phyloP scores from a whole-genome alignment of 2,113 vertebrate genomes.

The Podilymbus podiceps region DNA sequence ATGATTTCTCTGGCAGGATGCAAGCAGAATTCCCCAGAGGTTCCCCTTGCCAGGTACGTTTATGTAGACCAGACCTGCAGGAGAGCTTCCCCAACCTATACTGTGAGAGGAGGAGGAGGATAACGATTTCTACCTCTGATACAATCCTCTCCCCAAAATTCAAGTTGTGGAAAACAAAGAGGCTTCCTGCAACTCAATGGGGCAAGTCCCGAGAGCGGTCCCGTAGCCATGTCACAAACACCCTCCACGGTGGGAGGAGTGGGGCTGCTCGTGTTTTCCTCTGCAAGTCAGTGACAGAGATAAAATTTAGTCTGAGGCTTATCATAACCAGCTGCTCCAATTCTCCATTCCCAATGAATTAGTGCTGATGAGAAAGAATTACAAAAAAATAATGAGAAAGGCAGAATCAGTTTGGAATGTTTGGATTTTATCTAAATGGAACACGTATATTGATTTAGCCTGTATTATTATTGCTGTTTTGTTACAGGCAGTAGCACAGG shows the following conservation, averaged over 20 bases:
- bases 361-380: neutral
- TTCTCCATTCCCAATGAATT: neutral
- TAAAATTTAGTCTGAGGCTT: neutral
- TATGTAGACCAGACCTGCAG: neutral
- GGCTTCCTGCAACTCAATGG: neutral
- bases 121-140: neutral
- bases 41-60: neutral
- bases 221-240: fast-evolving
- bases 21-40: neutral
- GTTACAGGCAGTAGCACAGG: conserved; percentile 1
- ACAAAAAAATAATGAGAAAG: neutral
- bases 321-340: neutral
- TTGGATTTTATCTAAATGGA: neutral
- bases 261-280: neutral
- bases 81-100: neutral
- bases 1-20: neutral
- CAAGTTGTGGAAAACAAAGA: neutral
- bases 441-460: neutral
- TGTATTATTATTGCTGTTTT: neutral
- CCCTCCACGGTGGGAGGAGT: neutral
- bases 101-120: neutral
- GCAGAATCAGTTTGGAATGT: neutral
- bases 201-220: neutral
- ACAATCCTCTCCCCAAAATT: neutral
- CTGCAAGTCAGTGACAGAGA: neutral